Conservation (phyloP, 2,888 invertebrate species). For the Dryadula phaetusa region DNA sequence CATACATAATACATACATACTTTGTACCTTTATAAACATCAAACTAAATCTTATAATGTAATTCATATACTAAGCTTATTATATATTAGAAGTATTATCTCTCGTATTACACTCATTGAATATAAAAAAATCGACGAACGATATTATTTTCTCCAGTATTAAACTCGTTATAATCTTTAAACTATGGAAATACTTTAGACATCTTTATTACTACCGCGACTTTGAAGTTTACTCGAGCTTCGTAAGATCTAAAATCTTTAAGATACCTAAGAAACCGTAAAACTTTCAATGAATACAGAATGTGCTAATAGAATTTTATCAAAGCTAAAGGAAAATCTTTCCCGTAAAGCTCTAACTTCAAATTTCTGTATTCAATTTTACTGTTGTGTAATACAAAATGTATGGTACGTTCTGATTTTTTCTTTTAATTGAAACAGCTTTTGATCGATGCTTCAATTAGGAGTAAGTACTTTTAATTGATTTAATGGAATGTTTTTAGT, state of each 20-base stretch:
- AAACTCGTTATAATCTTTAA: background rate
- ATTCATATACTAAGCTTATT: too few relatives aligned
- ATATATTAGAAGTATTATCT: too few relatives aligned
- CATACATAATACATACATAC: too few relatives aligned
- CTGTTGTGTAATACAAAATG: conserved; percentile 14
- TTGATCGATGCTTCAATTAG: background rate
- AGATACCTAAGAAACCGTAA: conserved; percentile 14
- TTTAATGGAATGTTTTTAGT: background rate
- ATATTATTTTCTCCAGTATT: background rate
- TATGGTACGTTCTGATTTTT: background rate
- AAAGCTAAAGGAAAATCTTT: conserved; percentile 27
- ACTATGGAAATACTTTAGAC: background rate
- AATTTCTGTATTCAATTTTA: conserved; percentile 11
- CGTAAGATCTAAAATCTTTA: conserved; percentile 14
- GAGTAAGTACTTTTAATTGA: background rate
- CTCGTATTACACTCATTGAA: background rate
- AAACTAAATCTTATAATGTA: too few relatives aligned
- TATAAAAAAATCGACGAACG: background rate
- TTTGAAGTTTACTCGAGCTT: background rate
- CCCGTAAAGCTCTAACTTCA: conserved; percentile 3
- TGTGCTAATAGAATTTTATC: conserved; percentile 25
- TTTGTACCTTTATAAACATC: too few relatives aligned
- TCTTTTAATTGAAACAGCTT: conserved; percentile 1
- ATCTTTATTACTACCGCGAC: background rate
- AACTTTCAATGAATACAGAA: conserved; percentile 21